Evolutionary conservation across 2,797 vertebrate genomes (phyloP).

Genomic region (Gadopsis marmoratus): DNA sequence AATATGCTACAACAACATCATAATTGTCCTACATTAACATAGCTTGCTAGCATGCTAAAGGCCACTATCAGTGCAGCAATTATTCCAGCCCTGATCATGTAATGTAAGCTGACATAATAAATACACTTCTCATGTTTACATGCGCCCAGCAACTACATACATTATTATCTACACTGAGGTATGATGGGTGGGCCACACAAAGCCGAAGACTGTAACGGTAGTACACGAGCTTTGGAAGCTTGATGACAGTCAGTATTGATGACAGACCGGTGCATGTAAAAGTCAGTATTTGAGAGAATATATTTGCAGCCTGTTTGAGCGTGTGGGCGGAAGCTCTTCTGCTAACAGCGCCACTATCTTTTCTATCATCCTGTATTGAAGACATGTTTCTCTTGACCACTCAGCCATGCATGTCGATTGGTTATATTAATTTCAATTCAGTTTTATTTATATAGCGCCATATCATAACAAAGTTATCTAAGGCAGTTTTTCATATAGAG

Average conservation of each 20-base stretch:
- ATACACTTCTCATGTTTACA: conserved; percentile 27
- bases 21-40: conserved; percentile 44
- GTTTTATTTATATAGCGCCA: too few species aligned
- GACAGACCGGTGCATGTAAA: conserved; percentile 4
- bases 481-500: too few species aligned
- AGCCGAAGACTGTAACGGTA: background rate
- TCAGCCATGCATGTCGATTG: background rate
- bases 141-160: conserved; percentile 8
- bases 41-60: conserved; percentile 22
- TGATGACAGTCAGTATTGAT: too few species aligned
- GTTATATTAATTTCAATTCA: too few species aligned
- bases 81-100: conserved; percentile 32
- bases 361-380: conserved; percentile 21
- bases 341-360: conserved; percentile 12
- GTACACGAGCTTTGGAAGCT: background rate
- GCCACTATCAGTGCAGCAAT: conserved; percentile 22
- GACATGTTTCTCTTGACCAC: conserved; percentile 22
- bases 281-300: conserved; percentile 16
- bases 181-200: background rate
- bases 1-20: conserved; percentile 27
- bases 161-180: background rate
- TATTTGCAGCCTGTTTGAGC: conserved; percentile 17
- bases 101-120: conserved; percentile 47
- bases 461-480: too few species aligned
- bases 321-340: conserved; percentile 46